phyloP scores from a whole-genome alignment of 2,888 invertebrate genomes.

The Stenchaetothrips biformis region DNA sequence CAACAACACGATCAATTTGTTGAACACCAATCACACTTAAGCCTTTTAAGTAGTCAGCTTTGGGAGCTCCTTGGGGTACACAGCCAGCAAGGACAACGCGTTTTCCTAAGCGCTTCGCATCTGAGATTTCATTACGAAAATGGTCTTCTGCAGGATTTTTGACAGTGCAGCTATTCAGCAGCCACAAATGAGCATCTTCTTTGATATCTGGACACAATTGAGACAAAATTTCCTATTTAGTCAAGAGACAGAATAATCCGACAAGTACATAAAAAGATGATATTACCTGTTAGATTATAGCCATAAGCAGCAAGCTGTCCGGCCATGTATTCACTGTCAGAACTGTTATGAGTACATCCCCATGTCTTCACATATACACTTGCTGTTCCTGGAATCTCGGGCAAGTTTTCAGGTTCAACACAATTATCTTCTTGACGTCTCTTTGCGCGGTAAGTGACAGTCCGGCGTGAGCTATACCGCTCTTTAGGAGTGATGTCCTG shows the following conservation, averaged over 20 bases:
- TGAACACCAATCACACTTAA: slow-evolving; percentile 96
- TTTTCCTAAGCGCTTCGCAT: slow-evolving; percentile 67
- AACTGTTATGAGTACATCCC: slow-evolving; percentile 98
- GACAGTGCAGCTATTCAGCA: slow-evolving; percentile 96
- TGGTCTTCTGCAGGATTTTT: slow-evolving; percentile 97
- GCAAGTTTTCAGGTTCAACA: slow-evolving; percentile 42
- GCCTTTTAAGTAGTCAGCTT: slow-evolving; percentile 63
- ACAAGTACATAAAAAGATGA: slow-evolving; percentile 16
- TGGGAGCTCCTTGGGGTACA: slow-evolving; percentile 90
- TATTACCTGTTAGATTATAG: slow-evolving; percentile 65
- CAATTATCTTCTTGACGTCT: slow-evolving; percentile 44
- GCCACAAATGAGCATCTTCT: slow-evolving; percentile 81
- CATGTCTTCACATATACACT: slow-evolving; percentile 86
- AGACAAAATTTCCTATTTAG: neutral
- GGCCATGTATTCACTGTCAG: slow-evolving; percentile 98
- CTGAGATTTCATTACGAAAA: slow-evolving; percentile 82
- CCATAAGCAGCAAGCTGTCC: slow-evolving; percentile 86
- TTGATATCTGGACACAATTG: slow-evolving; percentile 56
- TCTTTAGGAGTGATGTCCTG: slow-evolving; percentile 76
- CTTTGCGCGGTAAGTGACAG: slow-evolving; percentile 62
- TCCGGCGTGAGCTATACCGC: slow-evolving; percentile 65
- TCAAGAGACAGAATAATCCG: slow-evolving; percentile 35
- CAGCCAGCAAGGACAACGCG: slow-evolving; percentile 95
- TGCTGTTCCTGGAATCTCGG: slow-evolving; percentile 57
- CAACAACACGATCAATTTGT: slow-evolving; percentile 94